These are phyloP conservation scores for Vandiemenella viatica DNA, from an alignment of 2,888 invertebrate genomes.

Conservation along the genomic window DNA sequence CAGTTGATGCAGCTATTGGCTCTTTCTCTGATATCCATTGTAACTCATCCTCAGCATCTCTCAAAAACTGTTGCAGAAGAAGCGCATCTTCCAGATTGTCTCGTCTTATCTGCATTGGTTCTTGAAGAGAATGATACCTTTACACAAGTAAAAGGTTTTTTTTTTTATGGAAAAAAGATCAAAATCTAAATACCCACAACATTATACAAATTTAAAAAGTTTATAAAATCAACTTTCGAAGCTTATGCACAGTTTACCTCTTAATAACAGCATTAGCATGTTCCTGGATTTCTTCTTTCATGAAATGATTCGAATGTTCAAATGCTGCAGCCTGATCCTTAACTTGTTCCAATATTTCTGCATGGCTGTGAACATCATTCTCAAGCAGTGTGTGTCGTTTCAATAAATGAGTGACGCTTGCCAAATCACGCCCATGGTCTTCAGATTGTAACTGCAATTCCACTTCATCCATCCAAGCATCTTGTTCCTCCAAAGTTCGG, in stretches of 20 bases:
- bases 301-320: slow-evolving; percentile 68
- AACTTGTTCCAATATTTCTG: slow-evolving; percentile 64
- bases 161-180: too few species aligned
- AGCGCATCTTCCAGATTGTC: slow-evolving; percentile 87
- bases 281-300: slow-evolving; percentile 70
- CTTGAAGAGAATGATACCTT: slow-evolving; percentile 65
- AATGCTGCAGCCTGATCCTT: slow-evolving; percentile 68
- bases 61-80: slow-evolving; percentile 71
- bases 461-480: slow-evolving; percentile 82
- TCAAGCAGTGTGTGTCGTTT: slow-evolving; percentile 72
- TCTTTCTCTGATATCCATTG: slow-evolving; percentile 77
- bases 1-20: slow-evolving; percentile 50
- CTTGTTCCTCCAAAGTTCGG: slow-evolving; percentile 81
- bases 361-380: slow-evolving; percentile 68
- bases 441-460: slow-evolving; percentile 60
- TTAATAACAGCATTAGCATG: slow-evolving; percentile 51
- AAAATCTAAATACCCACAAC: background rate
- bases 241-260: slow-evolving; percentile 27
- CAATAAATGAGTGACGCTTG: slow-evolving; percentile 67
- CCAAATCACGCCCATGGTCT: slow-evolving; percentile 70
- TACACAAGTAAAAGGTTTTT: background rate
- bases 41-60: slow-evolving; percentile 85
- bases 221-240: background rate
- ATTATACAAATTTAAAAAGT: background rate
- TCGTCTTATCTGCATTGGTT: slow-evolving; percentile 77